phyloP scores from a whole-genome alignment of 1,140 invertebrate genomes.

The Aculops lycopersici region DNA sequence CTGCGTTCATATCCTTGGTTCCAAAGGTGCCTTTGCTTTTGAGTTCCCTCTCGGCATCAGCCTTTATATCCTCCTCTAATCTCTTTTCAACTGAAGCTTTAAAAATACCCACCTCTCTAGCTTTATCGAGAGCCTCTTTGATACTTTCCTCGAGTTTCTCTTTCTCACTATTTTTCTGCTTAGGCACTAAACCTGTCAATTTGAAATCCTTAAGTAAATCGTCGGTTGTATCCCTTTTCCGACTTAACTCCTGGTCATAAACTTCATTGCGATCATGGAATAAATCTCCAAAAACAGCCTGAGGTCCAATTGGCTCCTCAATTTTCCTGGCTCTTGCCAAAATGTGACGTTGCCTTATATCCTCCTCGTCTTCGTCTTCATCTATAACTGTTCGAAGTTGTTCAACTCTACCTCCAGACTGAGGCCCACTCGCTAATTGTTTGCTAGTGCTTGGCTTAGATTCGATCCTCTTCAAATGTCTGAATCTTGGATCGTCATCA shows the following conservation, averaged over 20 bases:
- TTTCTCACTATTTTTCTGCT: slow-evolving; percentile 70
- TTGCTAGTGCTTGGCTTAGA: background rate
- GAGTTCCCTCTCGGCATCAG: background rate
- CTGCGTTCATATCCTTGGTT: slow-evolving; percentile 38
- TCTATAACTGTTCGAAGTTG: background rate
- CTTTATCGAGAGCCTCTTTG: slow-evolving; percentile 31
- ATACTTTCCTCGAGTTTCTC: slow-evolving; percentile 47
- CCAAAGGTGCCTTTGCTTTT: background rate
- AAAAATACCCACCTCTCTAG: slow-evolving; percentile 17
- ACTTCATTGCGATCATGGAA: background rate
- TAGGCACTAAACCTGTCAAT: slow-evolving; percentile 46
- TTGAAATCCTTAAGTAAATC: background rate
- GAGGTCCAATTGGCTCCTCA: too few relatives aligned
- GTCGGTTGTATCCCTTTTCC: slow-evolving; percentile 20
- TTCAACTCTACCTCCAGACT: background rate
- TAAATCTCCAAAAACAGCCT: background rate
- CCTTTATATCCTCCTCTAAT: background rate
- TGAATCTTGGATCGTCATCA: background rate
- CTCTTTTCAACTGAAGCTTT: slow-evolving; percentile 15
- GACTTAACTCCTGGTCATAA: slow-evolving; percentile 14
- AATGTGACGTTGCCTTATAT: background rate
- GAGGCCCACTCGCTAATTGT: slow-evolving; percentile 25
- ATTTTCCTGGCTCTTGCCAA: background rate
- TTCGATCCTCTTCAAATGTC: background rate
- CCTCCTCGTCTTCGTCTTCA: background rate